Base-by-base conservation (phyloP, 2,888 invertebrate genomes). In the Ornithoptera priamus region DNA sequence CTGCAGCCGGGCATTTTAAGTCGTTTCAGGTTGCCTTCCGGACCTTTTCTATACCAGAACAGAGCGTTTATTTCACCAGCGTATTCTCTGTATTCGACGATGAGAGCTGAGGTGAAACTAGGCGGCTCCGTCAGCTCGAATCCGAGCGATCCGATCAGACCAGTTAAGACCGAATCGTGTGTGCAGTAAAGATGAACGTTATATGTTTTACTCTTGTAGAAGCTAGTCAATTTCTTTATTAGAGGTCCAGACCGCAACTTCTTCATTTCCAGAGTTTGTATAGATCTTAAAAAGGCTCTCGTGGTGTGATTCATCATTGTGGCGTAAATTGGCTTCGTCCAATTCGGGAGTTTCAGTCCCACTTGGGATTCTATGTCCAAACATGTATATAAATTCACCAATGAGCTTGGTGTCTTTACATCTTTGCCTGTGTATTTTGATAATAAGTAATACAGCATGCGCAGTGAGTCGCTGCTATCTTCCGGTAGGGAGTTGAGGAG, bases 101-200 rank as follows among this genome's bases (percentile, higher is more conserved):
- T 63, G 7, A 75, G 8, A 1, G 66, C 69, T 60, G 72, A 68
- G 5, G 66, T 57, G 22, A 72, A 75, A 59, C 67, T 66, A 1
- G 73, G 73, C 2, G 70, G 69, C 24, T 66, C 68, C 2, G 50
- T 61, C 18, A 62, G 24, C 18, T 65, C 68, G 4, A 75, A 53
- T 30, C 70, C 69, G 4, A 75, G 57, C 2, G 68, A 71, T 0
- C 62, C 63, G 15, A 73, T 22, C 60, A 75, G 46, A 36, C 62
- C 61, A 30, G 62, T 63, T 17, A 75, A 46, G n/a, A 72, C 69
- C 18, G 39, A 46, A 66, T 73, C 72, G 24, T 75, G 72, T 12
- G 73, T 75, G 24, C 72, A 71, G 56, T 73, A 72, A 15, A 75
- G 61, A 18, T 69, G 64, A n/a, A 75, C 67, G 0, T 68, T 65